Evolutionary conservation across 2,888 invertebrate genomes (phyloP).

Genomic region (Neoascia interrupta): DNA sequence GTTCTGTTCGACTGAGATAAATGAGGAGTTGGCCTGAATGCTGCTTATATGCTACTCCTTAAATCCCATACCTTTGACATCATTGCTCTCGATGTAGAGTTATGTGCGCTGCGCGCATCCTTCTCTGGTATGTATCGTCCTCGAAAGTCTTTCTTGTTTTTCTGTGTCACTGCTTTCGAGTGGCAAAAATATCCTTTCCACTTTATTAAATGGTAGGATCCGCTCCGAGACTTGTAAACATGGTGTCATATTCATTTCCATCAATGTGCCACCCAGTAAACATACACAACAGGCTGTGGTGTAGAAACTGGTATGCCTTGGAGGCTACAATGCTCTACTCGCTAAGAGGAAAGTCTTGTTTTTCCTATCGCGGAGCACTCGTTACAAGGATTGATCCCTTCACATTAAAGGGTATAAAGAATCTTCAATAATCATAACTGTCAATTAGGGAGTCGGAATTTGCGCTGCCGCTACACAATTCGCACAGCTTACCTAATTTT

Average conservation of each 20-base stretch:
- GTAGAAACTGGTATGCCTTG: background rate
- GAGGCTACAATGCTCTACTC: no score
- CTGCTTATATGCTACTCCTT: slow-evolving; percentile 44
- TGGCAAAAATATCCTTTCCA: slow-evolving; percentile 57
- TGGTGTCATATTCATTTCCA: slow-evolving; percentile 57
- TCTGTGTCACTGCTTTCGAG: slow-evolving; percentile 44
- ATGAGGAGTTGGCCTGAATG: slow-evolving; percentile 60
- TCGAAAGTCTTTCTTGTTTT: slow-evolving; percentile 14
- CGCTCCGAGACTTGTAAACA: slow-evolving; percentile 62
- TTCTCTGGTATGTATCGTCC: slow-evolving; percentile 17
- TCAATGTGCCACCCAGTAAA: slow-evolving; percentile 16
- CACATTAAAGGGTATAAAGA: background rate
- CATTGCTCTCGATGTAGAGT: slow-evolving; percentile 40
- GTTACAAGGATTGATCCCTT: background rate
- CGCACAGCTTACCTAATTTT: no score
- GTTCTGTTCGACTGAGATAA: slow-evolving; percentile 54
- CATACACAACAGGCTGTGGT: background rate
- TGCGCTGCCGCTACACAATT: no score
- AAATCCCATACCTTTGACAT: slow-evolving; percentile 47
- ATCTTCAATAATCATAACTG: background rate
- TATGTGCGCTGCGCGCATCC: slow-evolving; percentile 35
- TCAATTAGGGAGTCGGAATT: slow-evolving; percentile 1
- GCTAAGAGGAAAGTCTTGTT: slow-evolving; percentile 32
- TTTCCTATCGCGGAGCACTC: background rate
- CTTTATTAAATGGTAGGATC: slow-evolving; percentile 64